Percentiles rank a stretch among this genome's conserved stretches.
phyloP scores from a whole-genome alignment of 2,888 invertebrate species.

The Drosophila affinis region DNA sequence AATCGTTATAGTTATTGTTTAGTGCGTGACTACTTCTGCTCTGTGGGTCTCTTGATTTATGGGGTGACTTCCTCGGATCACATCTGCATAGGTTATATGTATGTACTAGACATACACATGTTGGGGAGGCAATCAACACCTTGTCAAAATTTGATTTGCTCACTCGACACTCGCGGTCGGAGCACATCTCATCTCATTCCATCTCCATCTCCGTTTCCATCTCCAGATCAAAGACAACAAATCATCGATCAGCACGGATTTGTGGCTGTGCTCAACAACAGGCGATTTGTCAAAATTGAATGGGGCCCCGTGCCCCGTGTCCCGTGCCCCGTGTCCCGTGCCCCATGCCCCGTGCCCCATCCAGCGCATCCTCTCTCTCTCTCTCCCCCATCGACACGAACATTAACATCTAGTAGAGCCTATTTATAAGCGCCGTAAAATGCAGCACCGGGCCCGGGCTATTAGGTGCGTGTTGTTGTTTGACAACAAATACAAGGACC shows the following conservation, averaged over 20 bases:
- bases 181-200: background rate
- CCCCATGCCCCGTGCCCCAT: no score
- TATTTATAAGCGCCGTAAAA: constrained; percentile 67
- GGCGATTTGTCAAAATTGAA: constrained; percentile 62
- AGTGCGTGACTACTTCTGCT: constrained; percentile 69
- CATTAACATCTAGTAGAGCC: constrained; percentile 72
- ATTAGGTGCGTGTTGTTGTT: constrained; percentile 74
- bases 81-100: background rate
- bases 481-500: constrained; percentile 76
- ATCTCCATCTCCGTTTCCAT: constrained; percentile 1
- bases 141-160: constrained; percentile 77
- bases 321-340: no score
- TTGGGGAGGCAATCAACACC: constrained; percentile 55
- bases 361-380: no score
- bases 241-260: constrained; percentile 69
- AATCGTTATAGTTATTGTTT: constrained; percentile 73
- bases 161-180: constrained; percentile 54
- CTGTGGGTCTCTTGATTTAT: constrained; percentile 64
- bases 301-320: constrained; percentile 12
- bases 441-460: constrained; percentile 61
- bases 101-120: background rate
- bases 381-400: constrained; percentile 15
- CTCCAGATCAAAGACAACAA: constrained; percentile 70
- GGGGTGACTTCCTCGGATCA: background rate
- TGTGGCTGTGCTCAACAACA: constrained; percentile 42